Evolutionary conservation across 1,140 invertebrate genomes (phyloP), one percentile per base, ranked within the genome.

Genomic region (Epicauta chinensis): DNA sequence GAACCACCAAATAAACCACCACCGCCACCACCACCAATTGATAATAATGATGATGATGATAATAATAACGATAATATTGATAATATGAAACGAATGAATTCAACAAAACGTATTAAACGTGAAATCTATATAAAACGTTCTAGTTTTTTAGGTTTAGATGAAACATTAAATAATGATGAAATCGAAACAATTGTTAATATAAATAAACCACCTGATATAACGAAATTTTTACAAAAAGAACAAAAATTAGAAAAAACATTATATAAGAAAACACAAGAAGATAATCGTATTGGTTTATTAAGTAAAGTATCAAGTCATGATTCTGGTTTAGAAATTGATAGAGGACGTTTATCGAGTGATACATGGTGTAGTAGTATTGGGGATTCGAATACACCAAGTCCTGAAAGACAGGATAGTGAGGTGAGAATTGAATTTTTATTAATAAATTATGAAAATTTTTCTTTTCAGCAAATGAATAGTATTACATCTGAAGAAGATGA

Each of bases 1-100:
- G 83, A 89, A 66, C 88, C 89, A 3, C 89, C 89, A 1, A 90
- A 88, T 63, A 87, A 87, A 63, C 91, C 90, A 69, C 88, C 89
- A 37, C 88, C 88, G 11, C 88, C 88, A n/a, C 87, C 87, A 13
- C 87, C 88, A 0, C 75, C 78, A 30, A 73, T 74, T 53, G 67
- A 64, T 40, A 75, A 75, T 15, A 75, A 78, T 23, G 7, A 2
- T 23, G 7, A 2, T 23, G 7, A 23, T 23, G 37, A 70, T 67
- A 52, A 35, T 35, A 36, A 57, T 45, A 32, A 43, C 2, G 41
- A 52, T 51, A 34, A 23, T 15, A 32, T 36, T 36, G 34, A 45
- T 31, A 38, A 62, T 38, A 75, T 87, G 41, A 83, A 82, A 60
- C 77, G 86, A 49, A 77, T 86, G 39, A 90, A 89, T 61, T 91